Percentiles rank a stretch among this genome's conserved stretches.
These are phyloP conservation scores for Palloptera scutellata DNA, from an alignment of 2,888 invertebrate genomes.

Conservation along the genomic window DNA sequence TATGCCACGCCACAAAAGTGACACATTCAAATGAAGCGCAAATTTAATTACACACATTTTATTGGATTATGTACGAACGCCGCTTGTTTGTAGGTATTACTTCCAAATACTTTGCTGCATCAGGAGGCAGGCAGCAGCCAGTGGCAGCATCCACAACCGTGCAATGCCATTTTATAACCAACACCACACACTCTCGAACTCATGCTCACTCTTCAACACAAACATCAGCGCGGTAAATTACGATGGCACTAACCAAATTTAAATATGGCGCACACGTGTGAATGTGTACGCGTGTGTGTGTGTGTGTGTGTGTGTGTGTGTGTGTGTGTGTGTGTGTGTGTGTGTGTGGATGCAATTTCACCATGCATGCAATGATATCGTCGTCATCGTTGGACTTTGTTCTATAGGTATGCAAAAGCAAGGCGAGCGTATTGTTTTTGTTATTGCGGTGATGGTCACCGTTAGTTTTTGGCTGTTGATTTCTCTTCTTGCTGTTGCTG, in stretches of 20 bases:
- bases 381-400: constrained; percentile 10
- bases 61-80: constrained; percentile 59
- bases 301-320: background rate
- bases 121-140: constrained; percentile 9
- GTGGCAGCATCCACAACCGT: background rate
- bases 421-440: constrained; percentile 13
- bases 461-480: constrained; percentile 8
- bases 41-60: constrained; percentile 65
- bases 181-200: background rate
- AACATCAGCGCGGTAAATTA: constrained; percentile 10
- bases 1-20: constrained; percentile 43
- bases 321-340: background rate
- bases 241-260: constrained; percentile 20
- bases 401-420: too few species aligned
- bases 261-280: constrained; percentile 11
- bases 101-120: constrained; percentile 10
- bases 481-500: background rate
- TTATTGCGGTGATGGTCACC: constrained; percentile 6
- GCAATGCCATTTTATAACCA: too few species aligned
- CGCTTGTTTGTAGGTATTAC: constrained; percentile 7
- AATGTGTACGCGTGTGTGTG: background rate
- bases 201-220: background rate
- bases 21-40: constrained; percentile 64
- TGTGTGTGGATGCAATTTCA: background rate
- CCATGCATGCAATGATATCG: constrained; percentile 27